Evolutionary conservation across 2,113 vertebrate genomes (phyloP), one percentile per base, ranked within the genome.

Genomic region (Phainopepla nitens): DNA sequence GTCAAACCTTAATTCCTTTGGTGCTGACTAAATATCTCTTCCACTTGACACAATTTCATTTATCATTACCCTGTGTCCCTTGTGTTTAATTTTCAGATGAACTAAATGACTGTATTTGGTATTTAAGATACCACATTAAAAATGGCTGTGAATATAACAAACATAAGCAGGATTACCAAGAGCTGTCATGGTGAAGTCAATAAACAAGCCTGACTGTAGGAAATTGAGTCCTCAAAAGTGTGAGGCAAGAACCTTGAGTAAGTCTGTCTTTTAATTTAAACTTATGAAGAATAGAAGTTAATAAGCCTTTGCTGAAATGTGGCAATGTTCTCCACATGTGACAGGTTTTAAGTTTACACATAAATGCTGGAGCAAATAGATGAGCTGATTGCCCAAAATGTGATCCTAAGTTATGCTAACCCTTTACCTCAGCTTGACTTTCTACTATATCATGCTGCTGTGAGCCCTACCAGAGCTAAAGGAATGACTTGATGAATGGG

Each of bases 281-380:
- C 71, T 94, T 85, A 88, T 42, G 69, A 95, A 93, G 77, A 93
- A 91, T 51, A 86, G 82, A 18, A 65, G 82, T 88, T 94, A 87
- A 94, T 71, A 96, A 93, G 41, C 68, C 81, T 89, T 73, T 87
- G 71, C 87, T 96, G 94, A 96, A 96, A 95, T 94, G 77, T 94
- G 91, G 70, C 58, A 80, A 64, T 82, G 76, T 96, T 93, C 71
- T 96, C 51, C 13, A 7, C 42, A 10, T 71, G 58, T 82, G 95
- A 94, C 90, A 90, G 72, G 42, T 96, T 97, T 97, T 94, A 93
- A 70, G 93, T 94, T 93, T 94, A 64, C 41, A 51, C 86, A 15
- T 91, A 94, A 91, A 80, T 54, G 73, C 61, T 70, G 78, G 51
- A 82, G 50, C 33, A 69, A 80, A 82, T 64, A 36, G 76, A 91